Conservation (phyloP, 2,113 vertebrate species). For the Lipotes vexillifer region DNA sequence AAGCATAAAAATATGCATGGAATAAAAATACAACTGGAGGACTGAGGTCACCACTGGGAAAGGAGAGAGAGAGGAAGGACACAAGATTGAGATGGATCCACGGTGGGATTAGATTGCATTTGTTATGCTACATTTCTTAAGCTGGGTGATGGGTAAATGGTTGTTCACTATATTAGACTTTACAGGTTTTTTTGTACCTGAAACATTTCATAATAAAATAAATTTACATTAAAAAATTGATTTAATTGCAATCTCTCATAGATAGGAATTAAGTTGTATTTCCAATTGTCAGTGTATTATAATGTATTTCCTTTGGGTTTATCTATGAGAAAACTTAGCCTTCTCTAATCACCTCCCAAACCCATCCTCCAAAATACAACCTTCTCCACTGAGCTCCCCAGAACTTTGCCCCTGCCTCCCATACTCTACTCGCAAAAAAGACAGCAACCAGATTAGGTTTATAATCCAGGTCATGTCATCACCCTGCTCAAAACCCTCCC, state of each 20-base stretch:
- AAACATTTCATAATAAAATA: background rate
- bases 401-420: background rate
- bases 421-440: background rate
- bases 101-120: background rate
- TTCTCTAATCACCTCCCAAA: background rate
- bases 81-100: background rate
- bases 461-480: background rate
- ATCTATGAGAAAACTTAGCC: background rate
- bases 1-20: background rate
- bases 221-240: background rate
- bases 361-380: background rate
- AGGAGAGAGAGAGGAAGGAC: background rate
- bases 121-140: background rate
- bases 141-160: background rate
- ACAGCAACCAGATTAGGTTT: background rate
- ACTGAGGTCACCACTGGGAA: background rate
- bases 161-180: background rate
- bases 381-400: background rate
- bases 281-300: background rate
- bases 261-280: background rate
- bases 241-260: background rate
- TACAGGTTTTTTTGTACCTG: background rate
- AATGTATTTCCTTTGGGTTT: background rate
- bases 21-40: background rate
- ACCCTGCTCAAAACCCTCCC: background rate